Percentiles rank a stretch among this genome's conserved stretches.
Evolutionary conservation across 2,797 vertebrate species (phyloP).

Genomic region (Centropyge bicolor): DNA sequence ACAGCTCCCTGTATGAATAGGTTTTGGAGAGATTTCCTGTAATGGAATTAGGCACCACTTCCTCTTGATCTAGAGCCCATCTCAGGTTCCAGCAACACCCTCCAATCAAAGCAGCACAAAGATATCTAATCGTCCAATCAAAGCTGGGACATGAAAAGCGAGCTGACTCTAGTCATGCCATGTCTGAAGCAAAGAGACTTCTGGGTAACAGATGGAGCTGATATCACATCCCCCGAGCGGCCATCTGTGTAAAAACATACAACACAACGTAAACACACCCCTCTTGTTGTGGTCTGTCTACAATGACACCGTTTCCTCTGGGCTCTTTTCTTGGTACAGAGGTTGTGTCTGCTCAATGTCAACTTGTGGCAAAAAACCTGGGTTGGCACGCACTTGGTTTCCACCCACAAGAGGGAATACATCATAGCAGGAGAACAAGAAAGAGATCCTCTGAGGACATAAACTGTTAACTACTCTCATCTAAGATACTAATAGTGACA

Average conservation of each 20-base stretch:
- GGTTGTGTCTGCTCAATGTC: conserved; percentile 46
- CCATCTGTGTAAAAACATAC: conserved; percentile 69
- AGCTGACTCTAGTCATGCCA: conserved; percentile 44
- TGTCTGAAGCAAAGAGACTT: conserved; percentile 62
- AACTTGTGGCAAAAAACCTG: conserved; percentile 30
- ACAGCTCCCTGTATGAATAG: neutral
- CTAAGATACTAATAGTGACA: neutral
- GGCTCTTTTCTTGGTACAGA: conserved; percentile 34
- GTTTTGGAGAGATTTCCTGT: conserved; percentile 29
- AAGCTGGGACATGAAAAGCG: conserved; percentile 65
- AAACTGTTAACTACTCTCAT: neutral
- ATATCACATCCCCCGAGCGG: conserved; percentile 68
- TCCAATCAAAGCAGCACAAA: conserved; percentile 69
- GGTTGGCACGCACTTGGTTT: conserved; percentile 13
- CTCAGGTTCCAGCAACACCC: conserved; percentile 62
- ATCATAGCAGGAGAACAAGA: conserved; percentile 2
- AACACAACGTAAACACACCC: conserved; percentile 52
- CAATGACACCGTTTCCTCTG: conserved; percentile 55
- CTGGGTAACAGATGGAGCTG: conserved; percentile 76
- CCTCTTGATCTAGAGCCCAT: conserved; percentile 40
- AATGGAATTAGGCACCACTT: conserved; percentile 31
- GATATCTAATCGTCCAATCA: conserved; percentile 68
- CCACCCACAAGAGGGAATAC: conserved; percentile 15
- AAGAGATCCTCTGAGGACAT: neutral
- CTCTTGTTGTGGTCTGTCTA: conserved; percentile 60